These are phyloP conservation scores for Heliconius cydno DNA, from an alignment of 2,888 invertebrate genomes.

Conservation along the genomic window DNA sequence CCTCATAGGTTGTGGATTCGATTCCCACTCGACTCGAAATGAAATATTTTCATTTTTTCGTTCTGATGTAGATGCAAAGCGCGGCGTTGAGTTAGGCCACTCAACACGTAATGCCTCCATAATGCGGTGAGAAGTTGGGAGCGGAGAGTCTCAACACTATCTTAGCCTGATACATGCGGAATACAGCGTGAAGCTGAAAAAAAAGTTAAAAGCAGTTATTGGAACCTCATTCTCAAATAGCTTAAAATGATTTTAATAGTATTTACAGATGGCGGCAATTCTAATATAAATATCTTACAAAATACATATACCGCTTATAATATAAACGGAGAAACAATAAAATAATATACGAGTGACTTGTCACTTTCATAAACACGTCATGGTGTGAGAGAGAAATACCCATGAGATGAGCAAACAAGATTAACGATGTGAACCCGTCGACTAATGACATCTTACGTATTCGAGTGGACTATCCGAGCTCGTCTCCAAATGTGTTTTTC, in stretches of 20 bases:
- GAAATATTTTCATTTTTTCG: no score
- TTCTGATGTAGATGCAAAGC: no score
- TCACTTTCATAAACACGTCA: conserved; percentile 17
- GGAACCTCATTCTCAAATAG: background rate
- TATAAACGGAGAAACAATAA: background rate
- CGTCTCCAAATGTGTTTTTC: conserved; percentile 31
- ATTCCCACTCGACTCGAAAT: no score
- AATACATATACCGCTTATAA: background rate
- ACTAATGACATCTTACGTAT: conserved; percentile 28
- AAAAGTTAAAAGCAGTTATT: background rate
- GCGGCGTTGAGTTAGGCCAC: fast-evolving
- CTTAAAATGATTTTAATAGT: background rate
- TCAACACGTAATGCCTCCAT: no score
- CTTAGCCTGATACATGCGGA: no score
- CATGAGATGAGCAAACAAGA: conserved; percentile 24
- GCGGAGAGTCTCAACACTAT: no score
- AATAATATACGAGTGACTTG: conserved; percentile 11
- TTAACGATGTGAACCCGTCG: conserved; percentile 30
- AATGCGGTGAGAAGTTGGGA: no score
- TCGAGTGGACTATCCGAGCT: conserved; percentile 12
- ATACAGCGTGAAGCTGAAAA: no score
- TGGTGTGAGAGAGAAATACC: background rate
- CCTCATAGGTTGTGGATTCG: no score
- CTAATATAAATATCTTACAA: background rate
- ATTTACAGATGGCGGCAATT: background rate